Base-by-base conservation (phyloP, 2,113 vertebrate species). In the Nesogale talazaci region DNA sequence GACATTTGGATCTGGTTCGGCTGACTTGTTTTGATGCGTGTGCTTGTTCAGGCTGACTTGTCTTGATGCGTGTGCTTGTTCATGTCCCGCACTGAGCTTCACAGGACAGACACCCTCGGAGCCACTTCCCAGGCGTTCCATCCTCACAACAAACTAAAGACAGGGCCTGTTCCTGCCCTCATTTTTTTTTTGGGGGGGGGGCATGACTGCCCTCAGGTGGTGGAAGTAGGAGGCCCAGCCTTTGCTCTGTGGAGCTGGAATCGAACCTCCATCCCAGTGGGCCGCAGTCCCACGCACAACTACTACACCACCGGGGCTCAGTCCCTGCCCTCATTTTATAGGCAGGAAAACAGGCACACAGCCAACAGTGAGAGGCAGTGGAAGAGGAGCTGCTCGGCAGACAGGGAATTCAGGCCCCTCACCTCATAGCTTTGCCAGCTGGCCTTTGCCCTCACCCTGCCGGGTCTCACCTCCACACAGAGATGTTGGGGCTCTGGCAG, bases 281-380 rank as follows among this genome's bases (percentile, higher is more conserved):
- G n/a, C n/a, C n/a, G n/a, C n/a, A n/a, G n/a, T n/a, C n/a, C n/a
- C n/a, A n/a, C n/a, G n/a, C n/a, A n/a, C n/a, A n/a, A n/a, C n/a
- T n/a, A n/a, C n/a, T n/a, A n/a, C n/a, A n/a, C n/a, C n/a, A n/a
- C n/a, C n/a, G n/a, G n/a, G n/a, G n/a, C n/a, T n/a, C n/a, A n/a
- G 16, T 65, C 22, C 36, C 3, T 79, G 38, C 36, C 63, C 40
- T 56, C 57, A 74, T 19, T 36, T 57, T 83, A 74, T 10, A 83
- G 72, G 14, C n/a, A 11, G 78, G 23, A 23, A 86, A 78, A 91
- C 75, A 77, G 80, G 61, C 76, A 36, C 75, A 93, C 80, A 65
- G 38, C 80, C 29, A 38, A 19, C 23, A 59, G 59, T 27, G 3
- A 52, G n/a, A 70, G 31, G 25, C 29, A 16, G 46, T 77, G 42